phyloP scores from a whole-genome alignment of 2,113 vertebrate genomes.

The Tiliqua scincoides region DNA sequence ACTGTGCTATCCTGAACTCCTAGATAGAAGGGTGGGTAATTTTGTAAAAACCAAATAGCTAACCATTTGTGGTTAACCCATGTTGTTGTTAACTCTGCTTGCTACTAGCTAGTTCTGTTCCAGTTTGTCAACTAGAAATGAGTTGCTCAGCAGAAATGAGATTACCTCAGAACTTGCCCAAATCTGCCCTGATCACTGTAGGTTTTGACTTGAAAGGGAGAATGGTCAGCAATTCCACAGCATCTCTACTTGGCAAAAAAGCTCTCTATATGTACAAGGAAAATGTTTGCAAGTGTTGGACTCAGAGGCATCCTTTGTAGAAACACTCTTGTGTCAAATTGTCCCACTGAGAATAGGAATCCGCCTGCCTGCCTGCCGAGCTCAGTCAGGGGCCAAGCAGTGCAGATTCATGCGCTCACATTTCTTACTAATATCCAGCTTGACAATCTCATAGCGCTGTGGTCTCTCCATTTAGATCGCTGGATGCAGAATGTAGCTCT shows the following conservation, averaged over 20 bases:
- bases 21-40: too few relatives aligned
- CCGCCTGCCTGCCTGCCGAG: slow-evolving; percentile 7
- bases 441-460: slow-evolving; percentile 47
- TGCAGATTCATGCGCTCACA: slow-evolving; percentile 29
- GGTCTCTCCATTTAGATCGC: slow-evolving; percentile 48
- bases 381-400: slow-evolving; percentile 50
- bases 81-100: not conserved
- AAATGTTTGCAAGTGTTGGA: slow-evolving; percentile 43
- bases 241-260: slow-evolving; percentile 27
- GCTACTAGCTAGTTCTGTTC: not conserved
- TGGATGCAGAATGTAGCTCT: slow-evolving; percentile 53
- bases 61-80: too few relatives aligned
- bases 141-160: not conserved
- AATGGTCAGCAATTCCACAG: not conserved
- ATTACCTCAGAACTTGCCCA: not conserved
- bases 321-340: slow-evolving; percentile 46
- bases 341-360: slow-evolving; percentile 51
- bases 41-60: too few relatives aligned
- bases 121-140: not conserved
- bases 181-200: not conserved
- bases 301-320: slow-evolving; percentile 42
- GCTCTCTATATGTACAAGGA: not conserved
- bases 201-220: not conserved
- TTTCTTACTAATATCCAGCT: slow-evolving; percentile 45
- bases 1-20: too few relatives aligned